Base-by-base conservation (phyloP, 2,113 vertebrate species). In the Macrotus californicus region DNA sequence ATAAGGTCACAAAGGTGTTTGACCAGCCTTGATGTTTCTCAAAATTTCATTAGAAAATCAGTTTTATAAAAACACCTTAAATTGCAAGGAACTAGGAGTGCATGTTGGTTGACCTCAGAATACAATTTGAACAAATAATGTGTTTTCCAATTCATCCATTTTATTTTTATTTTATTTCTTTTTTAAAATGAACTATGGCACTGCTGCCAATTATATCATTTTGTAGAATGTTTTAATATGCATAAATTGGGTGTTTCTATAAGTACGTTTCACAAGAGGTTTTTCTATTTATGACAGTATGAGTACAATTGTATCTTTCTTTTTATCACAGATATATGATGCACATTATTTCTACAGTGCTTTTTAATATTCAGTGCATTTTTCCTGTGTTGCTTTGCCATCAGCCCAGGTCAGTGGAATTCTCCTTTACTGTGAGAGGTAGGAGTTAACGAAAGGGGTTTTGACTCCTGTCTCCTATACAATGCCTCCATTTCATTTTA, bases 41-140 rank as follows among this genome's bases (percentile, higher is more conserved):
- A 94, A 94, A 96, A 92, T 96, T 41, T 89, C 83, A 91, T 77
- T 0, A 81, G 56, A 95, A 93, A 93, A 89, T 93, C 36, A 81
- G 43, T 89, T 93, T 93, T 94, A 91, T 88, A 94, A 87, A 92
- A 95, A 75, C 46, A 26, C 14, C 24, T 93, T 34, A 87, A 83
- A 94, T 93, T 92, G 29, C 26, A 79, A 66, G 19, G 24, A 87
- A 79, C 13, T 26, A 80, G 7, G 2, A 91, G 31, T 64, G 24
- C 11, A 54, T 61, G 41, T 50, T 21, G 3, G 26, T 94, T 89
- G 66, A 95, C 64, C 70, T 93, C 41, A 77, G 73, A 96, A 92
- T 82, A 82, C 24, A 93, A 36, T 94, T 50, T 93, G 41, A 96
- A 88, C 21, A 54, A 94, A 91, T 79, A 93, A 87, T 85, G 34